These are phyloP conservation scores for Gambelia wislizenii DNA, from an alignment of 2,797 vertebrate species.

Conservation along the genomic window DNA sequence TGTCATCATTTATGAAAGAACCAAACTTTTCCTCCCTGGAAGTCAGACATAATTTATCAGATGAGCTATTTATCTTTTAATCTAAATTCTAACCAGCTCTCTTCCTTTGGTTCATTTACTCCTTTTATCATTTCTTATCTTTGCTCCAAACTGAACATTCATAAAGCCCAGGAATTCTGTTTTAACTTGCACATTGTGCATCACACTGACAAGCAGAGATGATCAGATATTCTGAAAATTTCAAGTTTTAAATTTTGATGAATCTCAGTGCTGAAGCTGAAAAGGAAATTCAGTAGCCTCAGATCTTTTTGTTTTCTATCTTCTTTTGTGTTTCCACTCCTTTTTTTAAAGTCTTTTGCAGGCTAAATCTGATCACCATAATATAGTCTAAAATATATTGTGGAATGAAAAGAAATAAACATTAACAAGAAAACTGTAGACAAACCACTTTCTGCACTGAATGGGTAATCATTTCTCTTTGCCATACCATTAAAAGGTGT, in stretches of 20 bases:
- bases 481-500: background rate
- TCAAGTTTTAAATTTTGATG: constrained; percentile 64
- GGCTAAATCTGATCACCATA: constrained; percentile 16
- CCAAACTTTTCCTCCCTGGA: constrained; percentile 56
- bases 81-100: constrained; percentile 65
- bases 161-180: constrained; percentile 57
- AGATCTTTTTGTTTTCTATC: constrained; percentile 29
- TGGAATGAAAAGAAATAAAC: constrained; percentile 22
- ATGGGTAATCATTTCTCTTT: background rate
- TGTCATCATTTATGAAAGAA: constrained; percentile 60
- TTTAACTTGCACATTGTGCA: constrained; percentile 60
- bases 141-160: constrained; percentile 63
- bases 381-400: background rate
- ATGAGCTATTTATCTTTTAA: constrained; percentile 67
- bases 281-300: constrained; percentile 44
- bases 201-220: constrained; percentile 60
- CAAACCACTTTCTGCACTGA: constrained; percentile 5
- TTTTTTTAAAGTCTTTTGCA: constrained; percentile 27
- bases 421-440: background rate
- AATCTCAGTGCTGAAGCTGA: constrained; percentile 41
- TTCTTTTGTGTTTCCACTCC: constrained; percentile 17
- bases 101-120: constrained; percentile 64
- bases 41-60: constrained; percentile 62
- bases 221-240: constrained; percentile 55
- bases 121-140: constrained; percentile 66